Base-by-base conservation (phyloP, 2,888 invertebrate species). In the Ptilodon capucinus region DNA sequence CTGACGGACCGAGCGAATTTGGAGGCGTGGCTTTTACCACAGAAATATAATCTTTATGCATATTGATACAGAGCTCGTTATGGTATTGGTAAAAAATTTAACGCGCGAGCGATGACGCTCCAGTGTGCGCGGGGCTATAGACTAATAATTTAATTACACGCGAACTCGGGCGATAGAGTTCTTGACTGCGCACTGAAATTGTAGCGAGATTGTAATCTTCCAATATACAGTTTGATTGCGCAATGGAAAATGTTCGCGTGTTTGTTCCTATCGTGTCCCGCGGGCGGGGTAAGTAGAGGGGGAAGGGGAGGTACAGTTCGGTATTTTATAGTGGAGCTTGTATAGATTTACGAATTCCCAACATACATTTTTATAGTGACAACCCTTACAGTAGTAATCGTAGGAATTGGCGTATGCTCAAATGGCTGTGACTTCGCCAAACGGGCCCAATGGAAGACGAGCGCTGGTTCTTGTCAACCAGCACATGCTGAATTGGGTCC, bases 261-360 rank as follows among this genome's bases (percentile, higher is more conserved):
- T 42, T 44, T 46, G 47, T 51, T 49, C 49, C 57, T 57, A 54
- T 40, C 57, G 52, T 57, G 53, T 60, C 59, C 56, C 54, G 50
- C 55, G 55, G 55, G 48, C 57, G 62, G 57, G 63, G 63, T 58
- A 60, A 56, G 57, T 47, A 45, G 44, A 23, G 51, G 41, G 51
- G 13, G 42, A 25, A 8, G n/a, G 32, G 48, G 39, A 43, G 46
- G 43, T 47, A n/a, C n/a, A 58, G 56, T 50, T 53, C 61, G 54
- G 54, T 52, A 59, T 54, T 68, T 68, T 66, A 59, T 61, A 55
- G 56, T 57, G 52, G 59, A 46, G 45, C 48, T 62, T 46, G 35
- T 32, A 53, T 47, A 54, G 64, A 71, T 72, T 74, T 72, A 71
- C 61, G 67, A 68, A 60, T 64, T 47, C 62, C 53, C 67, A 64